Base-by-base conservation (phyloP, 2,888 invertebrate genomes). In the Isoperla grammatica region DNA sequence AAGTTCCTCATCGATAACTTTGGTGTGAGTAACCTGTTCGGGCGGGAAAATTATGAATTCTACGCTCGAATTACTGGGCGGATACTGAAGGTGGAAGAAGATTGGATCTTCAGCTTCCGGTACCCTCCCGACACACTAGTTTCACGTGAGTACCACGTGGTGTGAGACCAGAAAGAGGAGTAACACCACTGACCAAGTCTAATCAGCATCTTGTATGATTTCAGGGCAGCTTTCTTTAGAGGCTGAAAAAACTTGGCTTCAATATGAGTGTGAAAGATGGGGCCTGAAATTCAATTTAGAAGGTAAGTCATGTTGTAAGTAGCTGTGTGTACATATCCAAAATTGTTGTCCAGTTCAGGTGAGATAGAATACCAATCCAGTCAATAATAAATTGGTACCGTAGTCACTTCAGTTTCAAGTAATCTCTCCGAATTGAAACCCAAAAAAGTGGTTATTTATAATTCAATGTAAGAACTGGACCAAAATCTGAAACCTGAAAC, bases 1-100 rank as follows among this genome's bases (percentile, higher is more conserved):
- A 93, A 95, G 72, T 90, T 95, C 74, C 84, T 98, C 75, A 97
- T 98, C 70, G 95, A 96, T 75, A 94, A 95, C 77, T 98, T 96
- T 79, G 95, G 96, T 61, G 90, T 93, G 37, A 90, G 92, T 64
- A 93, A 96, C 75, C 81, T 98, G 67, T 98, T 98, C 75, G 97
- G 97, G 1, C 84, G 90, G 54, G 89, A 90, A 63, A 94, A 94
- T 76, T 96, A 96, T 74, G 95, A 95, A 76, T 96, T 91, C 75
- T 96, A 96, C 76, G 95, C 95, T 22, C 82, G 94, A 40, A 95
- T 95, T 60, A 95, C 95, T 17, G 95, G 95, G 1, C 82, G 95
- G 58, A 92, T 95, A 66, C 79, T 95, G 65, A 87, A 93, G 69
- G 92, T 95, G 56, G 91, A 91, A 76, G 93, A 95, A 74, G 93